Percentiles rank a stretch among this genome's conserved stretches.
Conservation (phyloP, 2,888 invertebrate genomes). For the Yponomeuta cagnagella region DNA sequence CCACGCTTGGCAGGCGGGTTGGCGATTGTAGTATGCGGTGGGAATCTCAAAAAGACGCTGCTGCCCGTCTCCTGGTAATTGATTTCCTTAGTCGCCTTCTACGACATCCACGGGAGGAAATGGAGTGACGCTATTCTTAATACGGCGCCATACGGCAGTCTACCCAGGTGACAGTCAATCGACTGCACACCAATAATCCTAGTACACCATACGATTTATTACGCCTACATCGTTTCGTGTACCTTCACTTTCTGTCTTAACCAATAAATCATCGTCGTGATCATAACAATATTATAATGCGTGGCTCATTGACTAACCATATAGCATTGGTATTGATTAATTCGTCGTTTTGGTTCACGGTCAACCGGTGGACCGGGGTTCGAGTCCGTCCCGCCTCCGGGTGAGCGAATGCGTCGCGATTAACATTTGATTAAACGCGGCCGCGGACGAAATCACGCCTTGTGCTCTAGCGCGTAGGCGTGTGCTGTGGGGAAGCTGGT, state of each 20-base stretch:
- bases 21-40: too few relatives aligned
- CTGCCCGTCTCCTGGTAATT: too few relatives aligned
- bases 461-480: background rate
- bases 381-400: background rate
- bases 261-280: background rate
- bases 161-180: too few relatives aligned
- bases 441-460: slow-evolving; percentile 16
- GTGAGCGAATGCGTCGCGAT: slow-evolving; percentile 11
- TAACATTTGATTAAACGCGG: slow-evolving; percentile 18
- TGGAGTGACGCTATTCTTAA: too few relatives aligned
- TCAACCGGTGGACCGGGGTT: slow-evolving; percentile 20
- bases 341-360: slow-evolving; percentile 31
- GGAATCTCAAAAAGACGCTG: too few relatives aligned
- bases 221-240: too few relatives aligned
- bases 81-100: too few relatives aligned
- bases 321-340: slow-evolving; percentile 12
- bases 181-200: too few relatives aligned
- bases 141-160: too few relatives aligned
- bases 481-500: background rate
- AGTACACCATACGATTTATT: too few relatives aligned
- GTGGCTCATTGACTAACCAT: background rate
- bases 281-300: slow-evolving; percentile 7
- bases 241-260: background rate
- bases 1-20: too few relatives aligned
- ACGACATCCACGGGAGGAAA: too few relatives aligned